These are phyloP conservation scores for Pipistrellus pygmaeus DNA, from an alignment of 2,797 vertebrate species.

Conservation along the genomic window DNA sequence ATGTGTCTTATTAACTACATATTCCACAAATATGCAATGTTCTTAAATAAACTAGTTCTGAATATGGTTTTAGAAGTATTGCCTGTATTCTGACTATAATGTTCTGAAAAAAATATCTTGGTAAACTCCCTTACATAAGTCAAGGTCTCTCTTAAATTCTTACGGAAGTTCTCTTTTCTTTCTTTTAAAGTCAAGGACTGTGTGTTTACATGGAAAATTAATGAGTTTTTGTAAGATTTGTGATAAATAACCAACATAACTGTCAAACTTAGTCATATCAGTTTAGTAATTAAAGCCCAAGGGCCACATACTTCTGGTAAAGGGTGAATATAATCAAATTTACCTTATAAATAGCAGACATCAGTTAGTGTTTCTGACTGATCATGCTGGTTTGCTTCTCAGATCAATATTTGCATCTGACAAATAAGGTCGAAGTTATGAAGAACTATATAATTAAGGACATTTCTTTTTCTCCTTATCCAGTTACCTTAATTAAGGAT, in stretches of 20 bases:
- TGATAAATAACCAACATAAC: neutral
- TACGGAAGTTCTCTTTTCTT: neutral
- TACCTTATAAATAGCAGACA: constrained; percentile 17
- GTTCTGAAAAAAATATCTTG: neutral
- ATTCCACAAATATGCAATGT: neutral
- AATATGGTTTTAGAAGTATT: constrained; percentile 13
- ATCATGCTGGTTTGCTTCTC: constrained; percentile 23
- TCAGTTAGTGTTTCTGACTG: constrained; percentile 15
- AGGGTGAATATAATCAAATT: constrained; percentile 35
- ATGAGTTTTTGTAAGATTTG: constrained; percentile 31
- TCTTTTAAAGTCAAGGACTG: constrained; percentile 1
- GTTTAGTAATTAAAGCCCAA: constrained; percentile 56
- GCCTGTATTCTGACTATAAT: neutral
- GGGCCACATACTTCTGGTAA: neutral
- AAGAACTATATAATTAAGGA: constrained; percentile 42
- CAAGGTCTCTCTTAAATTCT: constrained; percentile 16
- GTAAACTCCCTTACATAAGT: constrained; percentile 11
- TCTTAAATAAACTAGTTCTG: constrained; percentile 40
- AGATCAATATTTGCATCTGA: constrained; percentile 51
- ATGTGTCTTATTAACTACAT: neutral
- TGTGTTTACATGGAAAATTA: constrained; percentile 32
- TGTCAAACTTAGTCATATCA: constrained; percentile 49
- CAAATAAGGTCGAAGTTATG: constrained; percentile 42
- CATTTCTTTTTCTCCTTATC: neutral
- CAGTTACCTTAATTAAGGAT: neutral